A percentile compares a stretch with the other conserved stretches of the same genome.
Evolutionary conservation across 2,888 invertebrate species (phyloP).

Genomic region (Pelosia muscerda): DNA sequence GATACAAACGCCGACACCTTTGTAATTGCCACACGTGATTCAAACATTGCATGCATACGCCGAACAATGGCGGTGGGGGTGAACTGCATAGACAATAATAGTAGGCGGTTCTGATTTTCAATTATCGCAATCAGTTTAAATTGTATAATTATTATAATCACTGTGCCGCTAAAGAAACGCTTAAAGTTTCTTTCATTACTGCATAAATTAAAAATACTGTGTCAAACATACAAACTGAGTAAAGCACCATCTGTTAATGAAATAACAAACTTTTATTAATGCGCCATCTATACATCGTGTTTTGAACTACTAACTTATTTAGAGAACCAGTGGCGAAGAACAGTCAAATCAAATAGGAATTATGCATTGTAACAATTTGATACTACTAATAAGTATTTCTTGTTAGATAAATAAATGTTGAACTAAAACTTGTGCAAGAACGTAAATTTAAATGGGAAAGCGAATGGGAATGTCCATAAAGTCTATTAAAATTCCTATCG

Average conservation of each 20-base stretch:
- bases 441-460: slow-evolving; percentile 58
- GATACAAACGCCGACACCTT: slow-evolving; percentile 83
- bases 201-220: slow-evolving; percentile 1
- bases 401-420: neutral
- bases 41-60: slow-evolving; percentile 74
- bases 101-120: slow-evolving; percentile 56
- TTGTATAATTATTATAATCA: slow-evolving; percentile 26
- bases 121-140: slow-evolving; percentile 45
- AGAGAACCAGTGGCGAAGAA: slow-evolving; percentile 17
- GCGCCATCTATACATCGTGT: slow-evolving; percentile 65
- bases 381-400: no score
- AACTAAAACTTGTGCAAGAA: slow-evolving; percentile 35
- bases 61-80: slow-evolving; percentile 66
- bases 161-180: slow-evolving; percentile 9
- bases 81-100: slow-evolving; percentile 51
- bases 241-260: slow-evolving; percentile 61
- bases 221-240: neutral
- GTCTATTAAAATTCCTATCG: slow-evolving; percentile 65
- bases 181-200: slow-evolving; percentile 12
- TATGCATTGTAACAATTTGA: neutral
- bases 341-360: neutral
- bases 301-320: slow-evolving; percentile 51
- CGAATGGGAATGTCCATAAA: slow-evolving; percentile 56
- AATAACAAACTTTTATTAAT: slow-evolving; percentile 49
- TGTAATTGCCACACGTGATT: slow-evolving; percentile 81